Conservation (phyloP, 2,888 invertebrate species). For the Lithosia quadra region DNA sequence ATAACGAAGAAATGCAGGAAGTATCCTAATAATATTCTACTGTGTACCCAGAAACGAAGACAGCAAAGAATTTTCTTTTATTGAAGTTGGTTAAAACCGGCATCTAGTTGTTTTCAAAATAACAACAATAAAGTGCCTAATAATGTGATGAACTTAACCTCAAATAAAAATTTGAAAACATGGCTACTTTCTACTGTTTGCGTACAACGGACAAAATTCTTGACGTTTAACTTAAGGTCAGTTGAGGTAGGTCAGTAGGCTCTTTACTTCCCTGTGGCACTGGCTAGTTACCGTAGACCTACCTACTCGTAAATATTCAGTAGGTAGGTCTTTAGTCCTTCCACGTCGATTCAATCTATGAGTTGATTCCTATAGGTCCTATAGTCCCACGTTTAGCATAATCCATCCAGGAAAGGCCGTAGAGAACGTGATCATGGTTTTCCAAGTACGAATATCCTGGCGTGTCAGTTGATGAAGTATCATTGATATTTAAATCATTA, state of each 20-base stretch:
- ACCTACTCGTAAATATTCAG: neutral
- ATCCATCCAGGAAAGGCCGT: too few relatives aligned
- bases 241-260: neutral
- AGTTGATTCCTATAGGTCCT: too few relatives aligned
- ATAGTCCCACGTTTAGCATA: too few relatives aligned
- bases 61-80: neutral
- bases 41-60: too few relatives aligned
- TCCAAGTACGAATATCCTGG: too few relatives aligned
- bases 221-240: neutral
- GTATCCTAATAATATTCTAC: neutral
- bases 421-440: too few relatives aligned
- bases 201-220: neutral
- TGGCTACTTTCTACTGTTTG: conserved; percentile 1
- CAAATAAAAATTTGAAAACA: neutral
- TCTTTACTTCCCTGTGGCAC: neutral
- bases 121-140: neutral
- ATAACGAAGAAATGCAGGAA: neutral
- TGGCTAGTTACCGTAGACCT: too few relatives aligned
- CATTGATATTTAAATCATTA: too few relatives aligned
- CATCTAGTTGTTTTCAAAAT: neutral
- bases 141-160: neutral
- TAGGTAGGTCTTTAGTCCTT: neutral
- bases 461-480: too few relatives aligned
- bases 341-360: neutral
- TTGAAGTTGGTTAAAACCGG: neutral